Base-by-base conservation (phyloP, 2,888 invertebrate species). In the Petrolisthes manimaculis region DNA sequence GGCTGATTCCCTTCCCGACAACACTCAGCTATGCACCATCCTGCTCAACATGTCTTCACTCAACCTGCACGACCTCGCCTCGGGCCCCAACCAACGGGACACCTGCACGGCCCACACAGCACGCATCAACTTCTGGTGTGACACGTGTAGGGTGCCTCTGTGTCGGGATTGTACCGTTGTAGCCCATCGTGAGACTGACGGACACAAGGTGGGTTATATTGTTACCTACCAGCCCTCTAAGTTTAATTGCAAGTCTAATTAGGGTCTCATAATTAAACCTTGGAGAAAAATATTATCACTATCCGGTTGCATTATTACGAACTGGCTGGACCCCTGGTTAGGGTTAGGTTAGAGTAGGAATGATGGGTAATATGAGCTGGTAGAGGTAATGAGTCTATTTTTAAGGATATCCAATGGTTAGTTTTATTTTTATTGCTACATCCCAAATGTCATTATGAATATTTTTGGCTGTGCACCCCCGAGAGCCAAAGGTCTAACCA, bases 71-170 rank as follows among this genome's bases (percentile, higher is more conserved):
- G 90, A 86, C 61, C 81, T 77, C 6, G 75, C 69, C 82, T 54
- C 51, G 54, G 56, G 61, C 61, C 54, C 85, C n/a, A 24, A 86
- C 78, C 67, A 77, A 51, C 71, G 88, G 37, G 90, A 90, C 83
- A 90, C 82, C 74, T 91, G 91, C 85, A 56, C 86, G 21, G 83
- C 86, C 24, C 91, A 91, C 75, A 56, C 89, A 21, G 91, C 89
- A 37, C 86, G 88, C 56, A 91, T 86, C 80, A 89, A 91, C 84
- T 91, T 91, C 89, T 91, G 91, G 91, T 91, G 91, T 80, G 88
- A 89, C 61, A 74, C 89, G 61, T 91, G 91, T 85, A 67, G 88
- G 77, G 56, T 88, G 83, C 85, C 89, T 21, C 87, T 88, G 74
- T 91, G 91, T 54, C 83, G 91, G 51, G 91, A 91, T 86, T 91